Percentiles rank a stretch among this genome's conserved stretches.
Conservation (phyloP, 2,888 invertebrate species). For the Lutraria lutraria region DNA sequence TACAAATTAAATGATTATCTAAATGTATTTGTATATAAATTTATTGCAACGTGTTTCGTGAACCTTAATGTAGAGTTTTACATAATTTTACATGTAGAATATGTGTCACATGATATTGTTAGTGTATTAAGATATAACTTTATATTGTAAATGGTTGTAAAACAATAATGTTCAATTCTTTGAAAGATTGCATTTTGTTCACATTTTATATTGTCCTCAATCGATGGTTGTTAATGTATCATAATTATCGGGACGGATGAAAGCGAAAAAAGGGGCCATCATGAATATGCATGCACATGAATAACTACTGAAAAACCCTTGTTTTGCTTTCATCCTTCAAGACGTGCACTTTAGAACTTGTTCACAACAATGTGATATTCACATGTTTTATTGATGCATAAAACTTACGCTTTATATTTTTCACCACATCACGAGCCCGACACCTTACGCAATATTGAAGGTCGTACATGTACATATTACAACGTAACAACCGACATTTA, state of each 20-base stretch:
- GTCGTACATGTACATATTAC: too few relatives aligned
- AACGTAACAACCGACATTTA: too few relatives aligned
- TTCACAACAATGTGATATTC: conserved; percentile 3
- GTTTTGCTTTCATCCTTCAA: background rate
- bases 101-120: background rate
- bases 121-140: background rate
- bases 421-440: background rate
- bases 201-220: conserved; percentile 20
- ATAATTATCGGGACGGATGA: background rate
- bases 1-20: background rate
- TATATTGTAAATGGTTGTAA: conserved; percentile 17
- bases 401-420: background rate
- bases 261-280: background rate
- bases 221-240: conserved; percentile 34
- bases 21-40: background rate
- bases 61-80: conserved; percentile 6
- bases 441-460: conserved; percentile 6
- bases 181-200: conserved; percentile 12
- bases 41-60: conserved; percentile 18
- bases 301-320: background rate
- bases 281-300: background rate
- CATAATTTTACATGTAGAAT: background rate
- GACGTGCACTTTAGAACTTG: background rate
- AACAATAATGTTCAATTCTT: background rate
- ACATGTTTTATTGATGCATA: background rate